phyloP scores from a whole-genome alignment of 2,113 vertebrate species.

The Urocitellus parryii region DNA sequence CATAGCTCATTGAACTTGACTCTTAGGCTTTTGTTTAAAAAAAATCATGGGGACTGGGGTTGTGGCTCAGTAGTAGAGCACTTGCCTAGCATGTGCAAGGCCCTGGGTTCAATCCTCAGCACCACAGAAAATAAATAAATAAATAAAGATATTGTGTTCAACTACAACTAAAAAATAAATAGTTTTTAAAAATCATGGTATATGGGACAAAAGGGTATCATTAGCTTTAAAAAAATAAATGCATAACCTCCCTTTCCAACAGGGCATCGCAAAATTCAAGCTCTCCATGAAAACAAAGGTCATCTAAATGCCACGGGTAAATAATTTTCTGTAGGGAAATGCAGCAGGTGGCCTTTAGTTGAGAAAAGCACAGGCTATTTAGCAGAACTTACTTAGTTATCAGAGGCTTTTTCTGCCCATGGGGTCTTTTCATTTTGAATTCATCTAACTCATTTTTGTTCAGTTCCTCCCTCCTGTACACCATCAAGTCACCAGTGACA shows the following conservation, averaged over 20 bases:
- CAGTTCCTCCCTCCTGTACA: conserved; percentile 60
- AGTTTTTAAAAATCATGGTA: not conserved
- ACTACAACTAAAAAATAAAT: too few species aligned
- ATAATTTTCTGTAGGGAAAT: not conserved
- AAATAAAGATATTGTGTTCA: too few species aligned
- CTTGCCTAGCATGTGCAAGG: too few species aligned
- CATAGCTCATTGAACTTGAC: not conserved
- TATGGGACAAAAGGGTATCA: not conserved
- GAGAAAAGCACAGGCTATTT: conserved; percentile 81
- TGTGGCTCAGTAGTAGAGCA: too few species aligned
- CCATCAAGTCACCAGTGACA: not conserved
- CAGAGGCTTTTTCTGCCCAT: not conserved
- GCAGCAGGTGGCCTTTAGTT: conserved; percentile 79
- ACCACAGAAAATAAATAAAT: too few species aligned
- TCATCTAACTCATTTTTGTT: conserved; percentile 47
- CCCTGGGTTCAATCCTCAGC: too few species aligned
- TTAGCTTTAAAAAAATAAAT: not conserved
- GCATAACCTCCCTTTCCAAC: not conserved
- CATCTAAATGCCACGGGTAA: not conserved
- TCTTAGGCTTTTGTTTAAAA: not conserved
- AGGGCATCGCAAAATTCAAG: not conserved
- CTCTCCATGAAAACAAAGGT: not conserved
- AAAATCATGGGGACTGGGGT: not conserved
- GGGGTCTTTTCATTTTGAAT: conserved; percentile 67
- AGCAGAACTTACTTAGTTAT: conserved; percentile 63